Conservation (phyloP, 2,888 invertebrate species). For the Agrochola litura region DNA sequence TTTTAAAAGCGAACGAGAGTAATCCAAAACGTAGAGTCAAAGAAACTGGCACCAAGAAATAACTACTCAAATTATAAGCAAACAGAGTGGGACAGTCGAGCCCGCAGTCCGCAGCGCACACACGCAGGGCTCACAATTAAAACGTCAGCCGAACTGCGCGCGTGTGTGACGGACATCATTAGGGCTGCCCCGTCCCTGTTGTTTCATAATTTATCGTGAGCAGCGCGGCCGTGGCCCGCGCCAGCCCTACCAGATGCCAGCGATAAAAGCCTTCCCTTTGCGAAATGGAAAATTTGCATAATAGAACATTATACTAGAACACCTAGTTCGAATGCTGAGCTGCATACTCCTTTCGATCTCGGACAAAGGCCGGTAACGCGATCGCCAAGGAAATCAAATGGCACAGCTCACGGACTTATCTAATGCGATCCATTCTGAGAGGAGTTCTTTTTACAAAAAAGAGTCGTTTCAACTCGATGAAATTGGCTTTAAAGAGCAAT, state of each 20-base stretch:
- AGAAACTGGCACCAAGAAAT: slow-evolving; percentile 20
- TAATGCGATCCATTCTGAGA: slow-evolving; percentile 61
- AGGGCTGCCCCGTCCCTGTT: slow-evolving; percentile 65
- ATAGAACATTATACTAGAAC: slow-evolving; percentile 61
- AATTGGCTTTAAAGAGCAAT: slow-evolving; percentile 43
- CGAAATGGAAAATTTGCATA: slow-evolving; percentile 66
- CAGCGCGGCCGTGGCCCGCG: slow-evolving; percentile 17
- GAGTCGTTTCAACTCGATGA: slow-evolving; percentile 45
- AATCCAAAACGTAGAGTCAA: slow-evolving; percentile 22
- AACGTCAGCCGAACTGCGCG: slow-evolving; percentile 41
- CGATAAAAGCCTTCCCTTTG: slow-evolving; percentile 56
- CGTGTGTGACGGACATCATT: slow-evolving; percentile 65
- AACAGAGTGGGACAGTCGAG: slow-evolving; percentile 49
- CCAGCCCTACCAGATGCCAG: slow-evolving; percentile 47
- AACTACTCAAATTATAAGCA: slow-evolving; percentile 55
- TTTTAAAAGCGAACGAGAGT: slow-evolving; percentile 5
- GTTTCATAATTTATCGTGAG: slow-evolving; percentile 69
- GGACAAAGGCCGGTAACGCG: slow-evolving; percentile 70
- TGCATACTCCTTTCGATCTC: slow-evolving; percentile 64
- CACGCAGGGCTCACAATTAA: slow-evolving; percentile 55
- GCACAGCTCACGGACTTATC: slow-evolving; percentile 54
- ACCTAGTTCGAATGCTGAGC: slow-evolving; percentile 36
- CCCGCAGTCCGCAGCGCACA: slow-evolving; percentile 46
- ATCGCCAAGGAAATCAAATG: slow-evolving; percentile 56
- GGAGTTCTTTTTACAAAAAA: slow-evolving; percentile 54